phyloP scores from a whole-genome alignment of 2,888 invertebrate genomes.

The Pseudolycoriella hygida region DNA sequence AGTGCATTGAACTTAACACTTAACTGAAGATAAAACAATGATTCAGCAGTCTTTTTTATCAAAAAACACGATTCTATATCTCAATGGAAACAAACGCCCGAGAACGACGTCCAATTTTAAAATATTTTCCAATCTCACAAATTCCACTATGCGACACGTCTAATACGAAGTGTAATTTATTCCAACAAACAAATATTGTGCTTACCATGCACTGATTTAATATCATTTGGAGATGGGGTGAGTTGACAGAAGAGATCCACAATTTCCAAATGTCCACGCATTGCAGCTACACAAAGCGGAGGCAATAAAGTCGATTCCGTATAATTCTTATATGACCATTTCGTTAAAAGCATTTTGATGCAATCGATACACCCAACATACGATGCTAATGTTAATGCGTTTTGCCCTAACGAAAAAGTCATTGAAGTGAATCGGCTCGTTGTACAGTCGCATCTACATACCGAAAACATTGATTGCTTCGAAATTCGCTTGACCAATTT shows the following conservation, averaged over 20 bases:
- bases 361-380: background rate
- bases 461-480: background rate
- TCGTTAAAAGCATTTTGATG: background rate
- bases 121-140: too few relatives aligned
- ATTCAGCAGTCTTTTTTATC: too few relatives aligned
- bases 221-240: background rate
- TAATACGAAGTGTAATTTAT: too few relatives aligned
- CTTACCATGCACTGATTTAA: background rate
- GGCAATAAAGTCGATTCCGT: background rate
- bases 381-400: background rate
- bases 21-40: too few relatives aligned
- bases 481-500: background rate
- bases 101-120: too few relatives aligned
- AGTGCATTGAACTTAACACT: too few relatives aligned
- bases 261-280: background rate
- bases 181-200: too few relatives aligned
- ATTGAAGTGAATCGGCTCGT: too few relatives aligned
- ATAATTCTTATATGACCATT: background rate
- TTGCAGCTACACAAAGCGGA: constrained; percentile 3
- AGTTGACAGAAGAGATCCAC: background rate
- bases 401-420: background rate
- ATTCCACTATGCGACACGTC: too few relatives aligned
- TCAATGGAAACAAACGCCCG: too few relatives aligned
- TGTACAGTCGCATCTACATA: background rate
- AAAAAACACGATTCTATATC: too few relatives aligned